phyloP scores from a whole-genome alignment of 1,140 invertebrate species.

The Vanessa atalanta region DNA sequence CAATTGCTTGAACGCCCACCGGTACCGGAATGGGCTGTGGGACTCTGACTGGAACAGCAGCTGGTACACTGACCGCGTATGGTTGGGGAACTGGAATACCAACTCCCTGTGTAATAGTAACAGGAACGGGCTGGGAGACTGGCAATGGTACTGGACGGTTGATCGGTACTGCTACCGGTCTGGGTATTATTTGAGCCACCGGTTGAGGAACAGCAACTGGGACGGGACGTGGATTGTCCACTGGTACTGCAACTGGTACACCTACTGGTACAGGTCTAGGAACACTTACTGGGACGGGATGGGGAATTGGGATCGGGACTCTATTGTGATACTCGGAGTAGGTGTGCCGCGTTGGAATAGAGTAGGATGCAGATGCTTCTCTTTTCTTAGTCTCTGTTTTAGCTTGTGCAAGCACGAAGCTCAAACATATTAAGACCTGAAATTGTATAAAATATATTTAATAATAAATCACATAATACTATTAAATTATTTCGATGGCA shows the following conservation, averaged over 20 bases:
- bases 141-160: constrained; percentile 65
- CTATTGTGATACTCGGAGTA: constrained; percentile 61
- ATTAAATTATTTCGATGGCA: no score
- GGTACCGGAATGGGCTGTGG: constrained; percentile 56
- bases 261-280: constrained; percentile 62
- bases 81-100: constrained; percentile 71
- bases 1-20: constrained; percentile 40
- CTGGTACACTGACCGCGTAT: constrained; percentile 58
- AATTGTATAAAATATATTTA: background rate
- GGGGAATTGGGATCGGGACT: constrained; percentile 63
- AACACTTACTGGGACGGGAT: constrained; percentile 60
- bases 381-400: constrained; percentile 42
- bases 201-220: constrained; percentile 67
- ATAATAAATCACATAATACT: background rate
- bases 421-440: constrained; percentile 40
- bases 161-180: constrained; percentile 65
- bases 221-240: constrained; percentile 63
- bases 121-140: constrained; percentile 67
- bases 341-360: constrained; percentile 58
- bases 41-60: constrained; percentile 66
- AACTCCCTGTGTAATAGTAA: constrained; percentile 67
- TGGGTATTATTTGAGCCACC: constrained; percentile 57
- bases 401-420: constrained; percentile 28
- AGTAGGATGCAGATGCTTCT: constrained; percentile 27
- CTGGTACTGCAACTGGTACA: constrained; percentile 64